Evolutionary conservation across 2,113 vertebrate species (phyloP), one percentile per base, ranked within the genome.

Genomic region (Aspidoscelis tigris): DNA sequence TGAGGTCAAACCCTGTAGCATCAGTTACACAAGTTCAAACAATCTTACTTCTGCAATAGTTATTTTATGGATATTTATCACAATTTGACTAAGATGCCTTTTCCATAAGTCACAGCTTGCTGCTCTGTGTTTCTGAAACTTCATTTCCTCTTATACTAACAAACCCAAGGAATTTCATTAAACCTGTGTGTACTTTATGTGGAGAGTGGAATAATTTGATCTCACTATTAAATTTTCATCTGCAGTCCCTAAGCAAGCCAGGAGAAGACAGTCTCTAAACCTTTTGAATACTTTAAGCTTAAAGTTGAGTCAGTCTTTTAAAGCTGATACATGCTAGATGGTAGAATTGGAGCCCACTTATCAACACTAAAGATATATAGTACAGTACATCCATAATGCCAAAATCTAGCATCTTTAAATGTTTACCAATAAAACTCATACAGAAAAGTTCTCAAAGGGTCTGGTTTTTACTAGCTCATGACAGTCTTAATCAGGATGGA

Each of bases 131-230:
- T 83, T 76, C 65, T 6, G 18, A 70, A 84, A 77, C 69, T 84
- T 70, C 50, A 77, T 84, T 84, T 84, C 80, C 50, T 77, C 65
- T 76, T 77, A 26, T 77, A 66, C 14, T 84, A 77, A 70, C 65
- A 77, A 43, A 58, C 47, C 7, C 82, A 70, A n/a, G 55, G 75
- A 11, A 6, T 70, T 84, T 70, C 65, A 84, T 70, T 77, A 70
- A 61, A 21, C 75, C 53, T 65, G 50, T 43, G 21, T 81, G 69
- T 72, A 72, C 71, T 75, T 50, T 77, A 22, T n/a, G 24, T 11
- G 33, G 22, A 84, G 66, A 78, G 2, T n/a, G 18, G 78, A 78
- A 82, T 76, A 21, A 76, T 83, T 76, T 41, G 68, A 61, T 61
- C 26, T 61, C 44, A 39, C 66, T 71, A 21, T 78, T 84, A 77